A percentile compares a stretch with the other conserved stretches of the same genome.
Conservation (phyloP, 1,140 invertebrate genomes). For the Chionoecetes opilio region DNA sequence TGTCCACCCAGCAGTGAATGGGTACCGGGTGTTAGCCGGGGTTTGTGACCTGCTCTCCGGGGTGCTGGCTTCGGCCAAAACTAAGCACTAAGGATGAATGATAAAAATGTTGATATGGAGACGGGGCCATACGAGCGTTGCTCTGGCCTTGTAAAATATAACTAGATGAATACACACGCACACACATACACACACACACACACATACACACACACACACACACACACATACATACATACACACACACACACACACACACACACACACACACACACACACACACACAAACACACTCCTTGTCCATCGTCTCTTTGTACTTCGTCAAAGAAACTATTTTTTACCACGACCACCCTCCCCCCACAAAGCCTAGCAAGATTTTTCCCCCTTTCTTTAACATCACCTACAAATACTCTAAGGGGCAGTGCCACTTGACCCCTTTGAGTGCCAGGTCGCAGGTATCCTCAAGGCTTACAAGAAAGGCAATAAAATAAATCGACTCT, state of each 20-base stretch:
- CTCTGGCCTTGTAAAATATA: too few relatives aligned
- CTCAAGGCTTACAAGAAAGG: neutral
- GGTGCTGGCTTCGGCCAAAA: too few relatives aligned
- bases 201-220: slow-evolving; percentile 4
- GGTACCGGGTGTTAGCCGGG: too few relatives aligned
- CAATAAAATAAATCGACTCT: too few relatives aligned
- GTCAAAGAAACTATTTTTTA: neutral
- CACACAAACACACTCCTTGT: neutral
- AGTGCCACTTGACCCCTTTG: neutral
- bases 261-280: neutral
- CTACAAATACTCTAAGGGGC: neutral
- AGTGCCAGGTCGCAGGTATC: neutral
- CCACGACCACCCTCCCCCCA: too few relatives aligned
- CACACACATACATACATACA: neutral
- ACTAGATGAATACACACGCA: too few relatives aligned
- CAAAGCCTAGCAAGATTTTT: neutral
- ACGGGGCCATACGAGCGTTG: too few relatives aligned
- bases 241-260: neutral
- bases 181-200: too few relatives aligned
- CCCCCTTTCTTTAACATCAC: neutral
- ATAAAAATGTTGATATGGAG: too few relatives aligned
- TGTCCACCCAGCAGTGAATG: too few relatives aligned
- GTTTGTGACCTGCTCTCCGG: too few relatives aligned
- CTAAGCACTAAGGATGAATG: too few relatives aligned
- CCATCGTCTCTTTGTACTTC: neutral